These are phyloP conservation scores for Aphodius sticticus DNA, from an alignment of 2,888 invertebrate genomes.

Conservation along the genomic window DNA sequence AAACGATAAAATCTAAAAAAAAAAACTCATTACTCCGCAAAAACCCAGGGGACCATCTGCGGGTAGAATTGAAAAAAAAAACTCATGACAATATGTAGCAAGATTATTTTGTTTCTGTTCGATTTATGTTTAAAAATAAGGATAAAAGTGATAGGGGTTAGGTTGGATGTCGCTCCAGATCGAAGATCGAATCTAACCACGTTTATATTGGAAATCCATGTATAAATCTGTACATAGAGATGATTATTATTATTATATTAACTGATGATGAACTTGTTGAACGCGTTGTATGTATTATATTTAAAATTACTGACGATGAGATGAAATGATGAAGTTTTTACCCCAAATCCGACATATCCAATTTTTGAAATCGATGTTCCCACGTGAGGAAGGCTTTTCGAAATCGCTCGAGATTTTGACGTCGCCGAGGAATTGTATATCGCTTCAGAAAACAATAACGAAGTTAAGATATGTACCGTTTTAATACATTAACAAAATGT, in stretches of 20 bases:
- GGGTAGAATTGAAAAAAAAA: constrained; percentile 48
- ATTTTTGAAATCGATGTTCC: constrained; percentile 21
- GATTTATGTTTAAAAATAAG: constrained; percentile 40
- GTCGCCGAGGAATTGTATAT: constrained; percentile 11
- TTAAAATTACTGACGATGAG: constrained; percentile 20
- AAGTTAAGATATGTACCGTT: constrained; percentile 18
- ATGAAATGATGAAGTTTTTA: constrained; percentile 19
- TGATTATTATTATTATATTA: constrained; percentile 21
- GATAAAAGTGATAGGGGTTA: constrained; percentile 25
- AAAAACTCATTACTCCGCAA: constrained; percentile 19
- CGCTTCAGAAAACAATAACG: constrained; percentile 20
- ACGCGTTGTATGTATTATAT: constrained; percentile 24
- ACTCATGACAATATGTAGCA: constrained; percentile 58
- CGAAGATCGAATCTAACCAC: constrained; percentile 23
- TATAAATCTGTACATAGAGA: constrained; percentile 31
- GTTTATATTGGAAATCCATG: constrained; percentile 24
- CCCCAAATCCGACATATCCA: constrained; percentile 25
- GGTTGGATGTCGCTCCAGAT: constrained; percentile 5
- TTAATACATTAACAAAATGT: constrained; percentile 45
- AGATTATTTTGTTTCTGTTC: constrained; percentile 51
- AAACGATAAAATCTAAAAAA: constrained; percentile 15
- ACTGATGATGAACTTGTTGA: constrained; percentile 20
- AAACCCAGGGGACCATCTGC: constrained; percentile 50
- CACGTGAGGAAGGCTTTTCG: constrained; percentile 19
- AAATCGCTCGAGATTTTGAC: constrained; percentile 13